These are phyloP conservation scores for Mycteria americana DNA, from an alignment of 2,797 vertebrate species.

Conservation along the genomic window DNA sequence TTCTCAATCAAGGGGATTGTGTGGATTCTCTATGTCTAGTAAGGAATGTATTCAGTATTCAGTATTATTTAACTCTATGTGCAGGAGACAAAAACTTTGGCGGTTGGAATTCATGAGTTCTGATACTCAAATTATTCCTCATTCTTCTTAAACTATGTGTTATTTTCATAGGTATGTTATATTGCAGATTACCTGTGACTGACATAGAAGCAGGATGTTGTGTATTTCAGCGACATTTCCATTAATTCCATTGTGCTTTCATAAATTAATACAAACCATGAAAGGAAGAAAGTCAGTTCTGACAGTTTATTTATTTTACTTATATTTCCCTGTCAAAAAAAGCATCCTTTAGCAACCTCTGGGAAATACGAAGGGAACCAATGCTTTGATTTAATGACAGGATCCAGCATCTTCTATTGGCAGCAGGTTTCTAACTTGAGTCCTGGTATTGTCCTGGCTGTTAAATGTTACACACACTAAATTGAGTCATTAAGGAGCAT, in stretches of 20 bases:
- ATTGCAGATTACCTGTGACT: not conserved
- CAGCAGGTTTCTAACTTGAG: not conserved
- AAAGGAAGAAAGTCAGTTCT: not conserved
- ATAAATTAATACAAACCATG: not conserved
- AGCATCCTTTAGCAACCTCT: not conserved
- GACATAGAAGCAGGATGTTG: fast-evolving
- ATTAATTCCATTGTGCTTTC: not conserved
- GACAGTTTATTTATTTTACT: not conserved
- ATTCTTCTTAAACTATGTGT: not conserved
- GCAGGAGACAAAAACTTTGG: not conserved
- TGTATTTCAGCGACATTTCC: not conserved
- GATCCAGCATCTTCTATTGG: not conserved
- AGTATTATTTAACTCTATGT: not conserved
- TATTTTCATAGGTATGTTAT: not conserved
- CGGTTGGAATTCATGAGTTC: not conserved
- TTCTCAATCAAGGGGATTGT: not conserved
- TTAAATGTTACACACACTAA: not conserved
- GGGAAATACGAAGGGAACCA: not conserved
- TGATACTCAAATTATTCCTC: not conserved
- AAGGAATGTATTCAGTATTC: not conserved
- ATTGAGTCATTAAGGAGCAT: slow-evolving; percentile 31
- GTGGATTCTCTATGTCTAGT: not conserved
- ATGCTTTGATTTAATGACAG: not conserved
- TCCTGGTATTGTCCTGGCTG: not conserved
- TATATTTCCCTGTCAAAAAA: not conserved